phyloP scores from a whole-genome alignment of 2,888 invertebrate species.

The Aphodius granarius region DNA sequence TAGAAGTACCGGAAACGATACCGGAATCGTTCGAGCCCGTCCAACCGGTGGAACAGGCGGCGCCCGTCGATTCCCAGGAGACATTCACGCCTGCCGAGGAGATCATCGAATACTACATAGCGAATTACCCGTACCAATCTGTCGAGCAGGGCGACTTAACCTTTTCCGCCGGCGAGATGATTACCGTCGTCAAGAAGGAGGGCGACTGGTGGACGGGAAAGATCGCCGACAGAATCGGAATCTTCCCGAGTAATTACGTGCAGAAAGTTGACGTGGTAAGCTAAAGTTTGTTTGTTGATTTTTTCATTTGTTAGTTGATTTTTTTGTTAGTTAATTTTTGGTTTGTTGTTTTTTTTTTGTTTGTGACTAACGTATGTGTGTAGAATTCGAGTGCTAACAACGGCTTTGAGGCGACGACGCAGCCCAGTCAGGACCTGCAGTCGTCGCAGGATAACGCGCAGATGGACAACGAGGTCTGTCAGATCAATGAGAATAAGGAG shows the following conservation, averaged over 20 bases:
- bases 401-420: slow-evolving; percentile 34
- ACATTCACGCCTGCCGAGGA: slow-evolving; percentile 38
- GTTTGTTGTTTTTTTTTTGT: slow-evolving; percentile 1
- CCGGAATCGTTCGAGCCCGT: slow-evolving; percentile 39
- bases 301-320: slow-evolving; percentile 10
- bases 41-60: slow-evolving; percentile 37
- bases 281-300: slow-evolving; percentile 15
- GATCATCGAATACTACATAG: slow-evolving; percentile 77
- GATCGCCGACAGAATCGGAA: slow-evolving; percentile 77
- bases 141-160: slow-evolving; percentile 87
- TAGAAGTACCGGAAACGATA: slow-evolving; percentile 69
- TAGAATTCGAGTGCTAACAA: slow-evolving; percentile 36
- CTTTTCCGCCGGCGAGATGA: slow-evolving; percentile 85
- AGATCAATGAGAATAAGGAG: slow-evolving; percentile 55
- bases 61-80: slow-evolving; percentile 31
- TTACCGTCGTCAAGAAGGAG: slow-evolving; percentile 84
- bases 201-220: slow-evolving; percentile 99
- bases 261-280: slow-evolving; percentile 63
- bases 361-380: slow-evolving; percentile 22
- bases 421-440: slow-evolving; percentile 25
- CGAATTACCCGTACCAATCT: slow-evolving; percentile 88
- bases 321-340: background rate
- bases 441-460: slow-evolving; percentile 43
- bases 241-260: slow-evolving; percentile 98
- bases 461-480: slow-evolving; percentile 52